Evolutionary conservation across 1,140 invertebrate species (phyloP).

Genomic region (Tetramorium alpestre): DNA sequence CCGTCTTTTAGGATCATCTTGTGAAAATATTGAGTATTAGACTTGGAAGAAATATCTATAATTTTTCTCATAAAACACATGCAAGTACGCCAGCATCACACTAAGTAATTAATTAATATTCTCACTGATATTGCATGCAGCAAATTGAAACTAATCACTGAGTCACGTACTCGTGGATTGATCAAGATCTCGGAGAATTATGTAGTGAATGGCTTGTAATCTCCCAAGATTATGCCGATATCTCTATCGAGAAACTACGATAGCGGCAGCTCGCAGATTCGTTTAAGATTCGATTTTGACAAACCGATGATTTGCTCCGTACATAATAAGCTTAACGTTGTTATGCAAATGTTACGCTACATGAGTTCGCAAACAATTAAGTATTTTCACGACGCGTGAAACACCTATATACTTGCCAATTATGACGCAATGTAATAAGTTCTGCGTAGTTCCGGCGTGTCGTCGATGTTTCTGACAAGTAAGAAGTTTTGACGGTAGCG

Average conservation of each 20-base stretch:
- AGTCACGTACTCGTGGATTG: constrained; percentile 40
- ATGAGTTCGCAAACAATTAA: constrained; percentile 72
- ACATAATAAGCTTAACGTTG: constrained; percentile 71
- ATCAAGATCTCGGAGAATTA: constrained; percentile 42
- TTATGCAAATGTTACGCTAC: constrained; percentile 73
- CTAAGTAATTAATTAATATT: constrained; percentile 32
- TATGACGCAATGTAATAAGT: constrained; percentile 62
- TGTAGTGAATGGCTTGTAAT: constrained; percentile 44
- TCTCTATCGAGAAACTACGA: constrained; percentile 29
- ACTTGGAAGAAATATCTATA: neutral
- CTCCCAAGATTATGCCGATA: constrained; percentile 49
- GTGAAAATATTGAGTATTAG: neutral
- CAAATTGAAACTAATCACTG: constrained; percentile 50
- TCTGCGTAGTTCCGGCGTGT: constrained; percentile 47
- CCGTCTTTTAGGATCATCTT: neutral
- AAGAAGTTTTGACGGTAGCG: constrained; percentile 23
- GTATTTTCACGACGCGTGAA: constrained; percentile 59
- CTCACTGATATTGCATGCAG: neutral
- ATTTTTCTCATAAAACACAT: neutral
- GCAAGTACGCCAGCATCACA: neutral
- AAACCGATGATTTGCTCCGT: constrained; percentile 52
- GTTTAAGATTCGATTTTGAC: constrained; percentile 62
- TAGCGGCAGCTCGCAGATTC: constrained; percentile 15
- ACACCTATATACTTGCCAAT: constrained; percentile 39
- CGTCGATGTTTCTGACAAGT: constrained; percentile 42